phyloP scores from a whole-genome alignment of 2,888 invertebrate species.

The Chloroclysta siterata region DNA sequence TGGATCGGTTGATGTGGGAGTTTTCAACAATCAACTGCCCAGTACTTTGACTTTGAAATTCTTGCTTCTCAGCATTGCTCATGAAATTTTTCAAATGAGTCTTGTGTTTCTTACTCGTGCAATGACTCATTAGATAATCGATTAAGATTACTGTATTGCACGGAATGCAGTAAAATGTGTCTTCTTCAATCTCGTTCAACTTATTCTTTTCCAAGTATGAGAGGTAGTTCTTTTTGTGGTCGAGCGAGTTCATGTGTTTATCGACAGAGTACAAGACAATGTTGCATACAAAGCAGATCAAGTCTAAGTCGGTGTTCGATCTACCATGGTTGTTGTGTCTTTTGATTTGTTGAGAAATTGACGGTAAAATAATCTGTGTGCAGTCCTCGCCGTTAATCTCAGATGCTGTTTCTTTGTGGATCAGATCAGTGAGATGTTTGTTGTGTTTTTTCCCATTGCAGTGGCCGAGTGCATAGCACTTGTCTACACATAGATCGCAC shows the following conservation, averaged over 20 bases:
- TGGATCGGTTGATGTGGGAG: constrained; percentile 22
- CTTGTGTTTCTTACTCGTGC: constrained; percentile 29
- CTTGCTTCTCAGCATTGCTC: constrained; percentile 2
- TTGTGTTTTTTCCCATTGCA: constrained; percentile 34
- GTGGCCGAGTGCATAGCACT: constrained; percentile 22
- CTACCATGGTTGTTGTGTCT: constrained; percentile 4
- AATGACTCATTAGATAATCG: constrained; percentile 30
- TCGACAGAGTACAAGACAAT: constrained; percentile 13
- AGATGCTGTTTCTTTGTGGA: constrained; percentile 7
- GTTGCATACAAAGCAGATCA: constrained; percentile 36
- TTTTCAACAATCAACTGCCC: constrained; percentile 14
- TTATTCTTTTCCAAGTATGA: constrained; percentile 32
- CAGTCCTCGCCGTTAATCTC: background rate
- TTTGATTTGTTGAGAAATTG: constrained; percentile 29
- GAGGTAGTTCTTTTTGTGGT: constrained; percentile 33
- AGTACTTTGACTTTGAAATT: background rate
- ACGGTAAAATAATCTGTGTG: constrained; percentile 23
- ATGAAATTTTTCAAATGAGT: constrained; percentile 12
- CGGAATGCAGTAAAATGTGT: constrained; percentile 29
- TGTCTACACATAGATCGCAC: constrained; percentile 25
- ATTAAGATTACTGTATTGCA: constrained; percentile 34
- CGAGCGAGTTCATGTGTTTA: constrained; percentile 26
- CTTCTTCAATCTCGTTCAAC: constrained; percentile 34
- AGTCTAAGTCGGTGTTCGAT: constrained; percentile 11
- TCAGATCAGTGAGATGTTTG: constrained; percentile 19